Evolutionary conservation across 2,113 vertebrate species (phyloP).

Genomic region (Campylomormyrus numenius): DNA sequence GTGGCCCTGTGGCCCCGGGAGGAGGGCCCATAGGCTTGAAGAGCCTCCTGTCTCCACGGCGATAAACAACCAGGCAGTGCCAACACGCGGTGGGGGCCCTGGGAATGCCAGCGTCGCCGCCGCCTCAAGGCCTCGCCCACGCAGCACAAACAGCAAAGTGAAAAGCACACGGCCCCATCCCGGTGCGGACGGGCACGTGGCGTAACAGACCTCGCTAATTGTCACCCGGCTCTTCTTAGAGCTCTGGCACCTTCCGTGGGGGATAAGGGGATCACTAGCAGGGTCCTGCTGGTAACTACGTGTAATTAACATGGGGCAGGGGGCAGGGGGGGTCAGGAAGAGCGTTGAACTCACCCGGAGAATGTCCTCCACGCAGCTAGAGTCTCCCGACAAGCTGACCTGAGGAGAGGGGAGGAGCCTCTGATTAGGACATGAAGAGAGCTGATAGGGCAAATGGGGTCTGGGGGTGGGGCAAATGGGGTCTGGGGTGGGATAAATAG

Average conservation of each 20-base stretch:
- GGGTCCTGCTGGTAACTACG: conserved; percentile 5
- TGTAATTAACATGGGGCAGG: conserved; percentile 31
- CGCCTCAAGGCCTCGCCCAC: not conserved
- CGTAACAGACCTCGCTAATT: not conserved
- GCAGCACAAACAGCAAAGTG: not conserved
- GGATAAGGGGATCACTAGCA: conserved; percentile 5
- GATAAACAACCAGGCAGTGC: not conserved
- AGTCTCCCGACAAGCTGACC: conserved; percentile 86
- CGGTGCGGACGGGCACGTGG: not conserved
- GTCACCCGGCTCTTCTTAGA: not conserved
- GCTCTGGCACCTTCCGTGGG: not conserved
- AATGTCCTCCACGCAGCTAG: conserved; percentile 96
- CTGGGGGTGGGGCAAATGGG: not conserved
- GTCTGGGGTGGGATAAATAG: not conserved
- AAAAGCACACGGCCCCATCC: not conserved
- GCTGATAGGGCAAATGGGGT: not conserved
- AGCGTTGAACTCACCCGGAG: conserved; percentile 74
- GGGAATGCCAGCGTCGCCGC: not conserved
- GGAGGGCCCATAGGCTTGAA: not conserved
- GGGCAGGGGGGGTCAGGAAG: conserved; percentile 29
- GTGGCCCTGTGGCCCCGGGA: not conserved
- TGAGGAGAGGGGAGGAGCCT: conserved; percentile 53
- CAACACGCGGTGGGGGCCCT: not conserved
- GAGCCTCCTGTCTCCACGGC: not conserved
- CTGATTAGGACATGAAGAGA: conserved; percentile 1